phyloP scores from a whole-genome alignment of 2,888 invertebrate genomes.

The Lampropteryx suffumata region DNA sequence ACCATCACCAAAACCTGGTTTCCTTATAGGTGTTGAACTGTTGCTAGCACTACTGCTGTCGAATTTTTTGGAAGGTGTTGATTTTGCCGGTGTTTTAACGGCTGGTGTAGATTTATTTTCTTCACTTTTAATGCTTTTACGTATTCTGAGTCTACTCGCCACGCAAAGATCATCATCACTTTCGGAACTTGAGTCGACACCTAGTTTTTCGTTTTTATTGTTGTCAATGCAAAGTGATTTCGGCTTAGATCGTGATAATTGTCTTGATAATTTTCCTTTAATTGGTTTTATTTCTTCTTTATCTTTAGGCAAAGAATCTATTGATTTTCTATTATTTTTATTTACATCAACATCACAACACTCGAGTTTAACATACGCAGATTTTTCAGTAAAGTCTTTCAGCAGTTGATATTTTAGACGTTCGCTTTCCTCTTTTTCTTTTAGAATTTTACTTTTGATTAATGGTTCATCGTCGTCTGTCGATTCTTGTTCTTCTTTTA shows the following conservation, averaged over 20 bases:
- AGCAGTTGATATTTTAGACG: slow-evolving; percentile 66
- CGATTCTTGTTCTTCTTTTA: slow-evolving; percentile 67
- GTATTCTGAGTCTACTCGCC: slow-evolving; percentile 68
- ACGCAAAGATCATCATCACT: slow-evolving; percentile 70
- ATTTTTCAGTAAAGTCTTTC: slow-evolving; percentile 75
- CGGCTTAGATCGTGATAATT: slow-evolving; percentile 54
- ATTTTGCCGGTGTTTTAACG: slow-evolving; percentile 61
- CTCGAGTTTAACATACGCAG: slow-evolving; percentile 75
- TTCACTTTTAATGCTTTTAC: slow-evolving; percentile 78
- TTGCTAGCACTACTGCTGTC: slow-evolving; percentile 60
- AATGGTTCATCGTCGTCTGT: slow-evolving; percentile 73
- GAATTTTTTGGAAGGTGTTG: slow-evolving; percentile 61
- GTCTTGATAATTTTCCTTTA: slow-evolving; percentile 57
- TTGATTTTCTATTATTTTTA: slow-evolving; percentile 66
- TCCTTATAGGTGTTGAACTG: slow-evolving; percentile 66
- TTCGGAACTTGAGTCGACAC: slow-evolving; percentile 63
- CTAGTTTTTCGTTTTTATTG: slow-evolving; percentile 61
- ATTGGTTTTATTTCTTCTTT: slow-evolving; percentile 54
- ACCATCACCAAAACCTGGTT: slow-evolving; percentile 87
- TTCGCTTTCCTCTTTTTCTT: slow-evolving; percentile 66
- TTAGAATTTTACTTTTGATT: slow-evolving; percentile 70
- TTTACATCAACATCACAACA: slow-evolving; percentile 75
- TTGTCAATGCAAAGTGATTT: slow-evolving; percentile 58
- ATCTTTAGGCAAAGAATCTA: slow-evolving; percentile 58
- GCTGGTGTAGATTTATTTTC: slow-evolving; percentile 49